Base-by-base conservation (phyloP, 2,797 vertebrate genomes). In the Tympanoctomys barrerae region DNA sequence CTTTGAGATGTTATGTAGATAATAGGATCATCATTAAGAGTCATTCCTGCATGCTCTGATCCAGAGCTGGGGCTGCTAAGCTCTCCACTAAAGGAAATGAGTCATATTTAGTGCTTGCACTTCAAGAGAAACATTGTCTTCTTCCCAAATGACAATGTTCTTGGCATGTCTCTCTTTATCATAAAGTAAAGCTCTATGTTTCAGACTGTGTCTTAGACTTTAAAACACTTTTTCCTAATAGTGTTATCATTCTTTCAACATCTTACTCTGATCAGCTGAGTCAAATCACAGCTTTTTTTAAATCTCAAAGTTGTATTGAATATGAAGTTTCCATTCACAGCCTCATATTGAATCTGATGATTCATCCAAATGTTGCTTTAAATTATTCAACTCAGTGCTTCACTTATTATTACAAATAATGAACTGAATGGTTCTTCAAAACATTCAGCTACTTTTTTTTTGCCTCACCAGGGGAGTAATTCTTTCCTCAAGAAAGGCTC, bases 321-420 rank as follows among this genome's bases (percentile, higher is more conserved):
- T 73, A 49, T 61, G 22, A 91, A 78, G 31, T 33, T 86, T 33
- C 13, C 26, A 39, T 90, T 90, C n/a, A 59, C 26, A 54, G 86
- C 7, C 46, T 81, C 52, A 78, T 88, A 42, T n/a, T 94, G 52
- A 92, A 84, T 57, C 28, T 78, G 22, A 79, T 49, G 75, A 88
- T 39, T 88, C 79, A 94, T 36, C 19, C 7, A 64, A 46, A 84
- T 52, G 33, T 92, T 83, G 92, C 54, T 92, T 87, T 88, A 87
- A 89, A 92, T 82, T 92, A 96, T 89, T 90, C 90, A 96, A 62
- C 28, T 39, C 79, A 82, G 21, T 85, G 66, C 90, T 94, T 90
- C 82, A 66, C 92, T 92, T 88, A 70, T 82, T 79, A 64, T 62
- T 80, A 13, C 79, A 92, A 88, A 96, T 92, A 95, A 95, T 88